Evolutionary conservation across 23 tunicate genomes (phyloP).

Genomic region (Phallusia fumigata): DNA sequence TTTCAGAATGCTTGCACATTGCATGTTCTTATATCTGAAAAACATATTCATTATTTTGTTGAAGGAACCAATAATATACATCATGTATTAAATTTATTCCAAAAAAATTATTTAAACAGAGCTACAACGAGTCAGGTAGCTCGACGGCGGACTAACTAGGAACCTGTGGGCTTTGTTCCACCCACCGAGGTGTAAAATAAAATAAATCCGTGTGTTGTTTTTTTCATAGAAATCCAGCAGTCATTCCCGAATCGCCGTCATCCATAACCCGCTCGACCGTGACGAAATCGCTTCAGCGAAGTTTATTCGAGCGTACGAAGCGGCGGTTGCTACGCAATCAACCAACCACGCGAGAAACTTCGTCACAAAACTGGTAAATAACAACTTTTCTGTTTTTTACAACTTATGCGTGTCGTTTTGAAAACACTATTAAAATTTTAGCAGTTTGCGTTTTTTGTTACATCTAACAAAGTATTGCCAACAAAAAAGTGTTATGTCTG

Average conservation of each 20-base stretch:
- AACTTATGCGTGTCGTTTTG: no score
- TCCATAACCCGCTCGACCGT: slow-evolving; percentile 58
- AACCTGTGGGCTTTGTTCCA: no score
- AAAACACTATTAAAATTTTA: background rate
- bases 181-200: no score
- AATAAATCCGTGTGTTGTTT: background rate
- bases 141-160: no score
- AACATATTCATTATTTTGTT: background rate
- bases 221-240: slow-evolving; percentile 78
- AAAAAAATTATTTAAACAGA: no score
- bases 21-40: no score
- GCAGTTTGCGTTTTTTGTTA: background rate
- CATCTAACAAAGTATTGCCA: no score
- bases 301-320: slow-evolving; percentile 51
- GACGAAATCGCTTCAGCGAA: slow-evolving; percentile 3
- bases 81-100: no score
- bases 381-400: no score
- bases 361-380: slow-evolving; percentile 59
- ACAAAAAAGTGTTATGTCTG: no score
- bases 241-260: slow-evolving; percentile 51
- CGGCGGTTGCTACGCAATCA: slow-evolving; percentile 44
- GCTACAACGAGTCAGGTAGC: no score
- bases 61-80: background rate
- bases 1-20: no score
- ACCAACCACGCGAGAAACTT: slow-evolving; percentile 73